phyloP scores from a whole-genome alignment of 2,797 vertebrate genomes.

The Epinephelus malabaricus region DNA sequence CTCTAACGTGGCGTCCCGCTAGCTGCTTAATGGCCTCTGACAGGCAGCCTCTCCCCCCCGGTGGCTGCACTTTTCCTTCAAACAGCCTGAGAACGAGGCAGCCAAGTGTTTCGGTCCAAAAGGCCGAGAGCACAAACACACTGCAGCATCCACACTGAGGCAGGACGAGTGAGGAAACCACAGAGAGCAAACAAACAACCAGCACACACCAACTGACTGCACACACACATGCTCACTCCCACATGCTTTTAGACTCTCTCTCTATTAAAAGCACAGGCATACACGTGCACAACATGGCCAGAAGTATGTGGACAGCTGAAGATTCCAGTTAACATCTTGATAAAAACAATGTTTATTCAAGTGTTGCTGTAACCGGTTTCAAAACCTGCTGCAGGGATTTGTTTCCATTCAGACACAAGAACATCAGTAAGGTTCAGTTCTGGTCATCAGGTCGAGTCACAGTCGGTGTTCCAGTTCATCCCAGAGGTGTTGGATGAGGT shows the following conservation, averaged over 20 bases:
- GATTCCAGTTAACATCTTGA: background rate
- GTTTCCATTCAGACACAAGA: too few species aligned
- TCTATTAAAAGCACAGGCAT: conserved; percentile 37
- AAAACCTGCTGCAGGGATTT: too few species aligned
- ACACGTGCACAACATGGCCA: background rate
- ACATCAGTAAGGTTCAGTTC: too few species aligned
- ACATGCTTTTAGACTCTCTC: conserved; percentile 43
- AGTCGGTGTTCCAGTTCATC: background rate
- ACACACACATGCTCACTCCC: conserved; percentile 35
- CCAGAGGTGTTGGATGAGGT: background rate
- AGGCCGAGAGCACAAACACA: conserved; percentile 60
- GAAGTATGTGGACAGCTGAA: conserved; percentile 12
- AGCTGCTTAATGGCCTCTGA: conserved; percentile 72
- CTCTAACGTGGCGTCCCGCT: conserved; percentile 52
- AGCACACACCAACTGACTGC: conserved; percentile 9
- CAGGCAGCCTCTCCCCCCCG: conserved; percentile 35
- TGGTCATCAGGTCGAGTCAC: too few species aligned
- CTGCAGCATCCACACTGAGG: conserved; percentile 51
- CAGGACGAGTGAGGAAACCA: conserved; percentile 12
- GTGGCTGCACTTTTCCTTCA: conserved; percentile 61
- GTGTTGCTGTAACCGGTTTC: too few species aligned
- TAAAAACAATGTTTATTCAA: too few species aligned
- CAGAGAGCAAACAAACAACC: conserved; percentile 26
- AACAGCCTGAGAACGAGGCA: conserved; percentile 54
- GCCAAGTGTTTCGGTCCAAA: conserved; percentile 42